Evolutionary conservation across 2,888 invertebrate species (phyloP), one percentile per base, ranked within the genome.

Genomic region (Crossocerus cetratus): DNA sequence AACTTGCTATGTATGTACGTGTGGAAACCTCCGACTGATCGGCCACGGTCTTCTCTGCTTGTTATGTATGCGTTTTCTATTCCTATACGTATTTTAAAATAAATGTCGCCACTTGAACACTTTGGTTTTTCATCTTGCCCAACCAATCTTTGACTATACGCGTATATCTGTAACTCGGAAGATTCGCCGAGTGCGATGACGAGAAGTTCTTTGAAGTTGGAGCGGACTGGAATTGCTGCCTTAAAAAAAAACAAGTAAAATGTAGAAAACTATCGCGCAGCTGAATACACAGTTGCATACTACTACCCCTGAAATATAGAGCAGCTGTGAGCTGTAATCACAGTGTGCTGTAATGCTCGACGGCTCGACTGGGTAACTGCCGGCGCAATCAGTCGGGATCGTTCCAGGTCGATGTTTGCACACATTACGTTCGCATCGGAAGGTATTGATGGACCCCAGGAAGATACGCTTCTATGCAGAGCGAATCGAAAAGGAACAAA

Each of bases 41-140:
- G 55, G 69, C 72, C 75, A 77, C 71, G 73, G 84, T 87, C 85
- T 86, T 87, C 82, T 86, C 82, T 86, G 86, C 85, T 87, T 88
- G 85, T 88, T 87, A 86, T 85, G 86, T 88, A 87, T 84, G 88
- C 86, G 85, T 89, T 88, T 89, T 89, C 83, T 89, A 88, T 88
- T 84, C 84, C 86, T 88, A 86, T 85, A 86, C 86, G 84, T 86
- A 89, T 87, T 88, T 88, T 88, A 82, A 87, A 89, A 88, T 88
- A 89, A 89, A 89, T 80, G 83, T 81, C 77, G 76, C 72, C 78
- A 78, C 74, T 62, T 67, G 23, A 69, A 74, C 49, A 53, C 42
- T 20, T 13, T 49, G 18, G 64, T 22, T 44, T 54, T 43, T 66
- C 56, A 16, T 23, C 42, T 56, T 53, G 32, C 23, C 20, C 11